Evolutionary conservation across 1,140 invertebrate species (phyloP).

Genomic region (Magallana ariakensis): DNA sequence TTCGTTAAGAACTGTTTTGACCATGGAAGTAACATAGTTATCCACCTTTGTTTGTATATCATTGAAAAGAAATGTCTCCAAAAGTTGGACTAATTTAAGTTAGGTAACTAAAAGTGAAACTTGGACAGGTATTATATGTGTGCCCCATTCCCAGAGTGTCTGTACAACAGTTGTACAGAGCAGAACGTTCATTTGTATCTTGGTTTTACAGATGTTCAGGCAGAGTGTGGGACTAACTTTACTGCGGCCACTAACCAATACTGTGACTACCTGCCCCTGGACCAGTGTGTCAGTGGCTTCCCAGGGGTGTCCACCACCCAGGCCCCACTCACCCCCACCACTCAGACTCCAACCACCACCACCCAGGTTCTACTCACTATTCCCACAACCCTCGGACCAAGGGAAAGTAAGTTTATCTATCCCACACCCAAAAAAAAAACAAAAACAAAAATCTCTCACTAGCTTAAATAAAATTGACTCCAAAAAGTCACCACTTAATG

Average conservation of each 20-base stretch:
- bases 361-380: no score
- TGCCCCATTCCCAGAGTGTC: no score
- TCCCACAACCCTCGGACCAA: background rate
- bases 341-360: background rate
- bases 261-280: background rate
- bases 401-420: background rate
- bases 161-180: background rate
- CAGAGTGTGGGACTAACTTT: conserved; percentile 26
- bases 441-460: background rate
- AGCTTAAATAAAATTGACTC: background rate
- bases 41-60: no score
- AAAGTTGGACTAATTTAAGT: no score
- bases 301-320: background rate
- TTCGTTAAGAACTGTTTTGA: no score
- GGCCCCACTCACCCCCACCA: background rate
- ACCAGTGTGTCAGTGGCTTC: background rate
- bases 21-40: no score
- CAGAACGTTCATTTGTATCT: background rate
- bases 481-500: no score
- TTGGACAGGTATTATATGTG: background rate
- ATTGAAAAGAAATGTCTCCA: no score
- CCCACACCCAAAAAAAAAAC: background rate
- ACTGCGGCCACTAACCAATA: background rate
- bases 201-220: conserved; percentile 2
- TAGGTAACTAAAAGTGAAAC: background rate